Evolutionary conservation across 2,888 invertebrate species (phyloP), one percentile per base, ranked within the genome.

Genomic region (Drosophila heteroneura): DNA sequence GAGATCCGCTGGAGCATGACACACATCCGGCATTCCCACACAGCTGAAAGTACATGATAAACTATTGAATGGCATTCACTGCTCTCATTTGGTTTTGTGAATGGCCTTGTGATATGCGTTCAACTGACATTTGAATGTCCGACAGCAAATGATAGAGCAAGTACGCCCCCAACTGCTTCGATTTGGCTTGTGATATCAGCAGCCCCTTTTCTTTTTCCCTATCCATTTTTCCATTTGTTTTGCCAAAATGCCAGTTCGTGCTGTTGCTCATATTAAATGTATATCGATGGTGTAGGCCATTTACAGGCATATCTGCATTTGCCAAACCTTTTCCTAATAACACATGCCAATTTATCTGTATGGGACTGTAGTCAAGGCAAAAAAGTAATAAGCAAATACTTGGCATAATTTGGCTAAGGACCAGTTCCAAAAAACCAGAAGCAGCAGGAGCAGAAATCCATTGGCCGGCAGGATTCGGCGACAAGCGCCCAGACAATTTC

Each of bases 311-410:
- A 81, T 85, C 53, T 74, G 89, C 89, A 86, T 70, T 89, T 80
- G 85, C 62, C 85, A 89, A 85, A 82, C 89, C 85, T 89, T 89
- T 85, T 85, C 81, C 87, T 79, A 89, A 89, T 85, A 89, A 82
- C 82, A 65, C 76, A 82, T 81, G 82, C 76, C 85, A 86, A 81
- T 86, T 86, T 87, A 87, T 84, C 61, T 68, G 72, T 56, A 35
- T 53, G 56, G 57, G 51, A 12, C 41, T 9, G 49, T 14, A 51
- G 30, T 22, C 22, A 35, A 28, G 49, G 14, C 35, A 79, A 81
- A 76, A 85, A 89, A 74, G 78, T 87, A 85, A 87, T 90, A 87
- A 87, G 88, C 83, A 90, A 87, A 87, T 87, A 85, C 81, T 85
- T 85, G 90, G 90, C 87, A 87, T 87, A 87, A 85, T 90, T 88